Base-by-base conservation (phyloP, 1,140 invertebrate genomes). In the Euwallacea similis region DNA sequence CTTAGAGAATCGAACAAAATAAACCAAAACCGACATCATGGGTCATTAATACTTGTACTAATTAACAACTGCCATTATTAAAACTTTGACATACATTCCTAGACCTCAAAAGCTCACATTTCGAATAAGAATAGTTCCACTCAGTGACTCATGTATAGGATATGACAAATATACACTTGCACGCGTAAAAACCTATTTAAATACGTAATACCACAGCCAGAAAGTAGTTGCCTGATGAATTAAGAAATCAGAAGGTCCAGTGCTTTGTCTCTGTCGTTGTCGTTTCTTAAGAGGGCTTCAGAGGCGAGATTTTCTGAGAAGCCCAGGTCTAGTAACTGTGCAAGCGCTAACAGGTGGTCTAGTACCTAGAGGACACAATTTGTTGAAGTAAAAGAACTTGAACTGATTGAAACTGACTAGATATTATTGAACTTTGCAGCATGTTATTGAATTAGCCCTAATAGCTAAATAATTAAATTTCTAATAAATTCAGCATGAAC, bases 251-350 rank as follows among this genome's bases (percentile, higher is more conserved):
- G 84, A 80, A 89, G 88, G 82, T 96, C 93, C 75, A 96, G 84
- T 42, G 93, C 93, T 83, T 92, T 93, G 77, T 96, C 93, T 76
- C 90, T 87, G 83, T 95, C 91, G 78, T 93, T 91, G 79, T 93
- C 86, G 78, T 89, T 89, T 77, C 89, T 88, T 8, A 91, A 79
- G 21, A 96, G 83, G 43, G 93, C 93, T 66, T 87, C 85, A 0
- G 88, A 89, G 13, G 92, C 91, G 76, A 87, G 85, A 42, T 87
- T 86, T 83, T 94, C 91, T 0, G 89, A 83, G 81, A 96, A 96
- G 16, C 93, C 93, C 47, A 96, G 84, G 79, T 93, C 91, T 81
- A 90, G 87, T 46, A 96, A 83, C 76, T 93, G 91, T 55, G 87
- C 86, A 71, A 85, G 83, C 76, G 82, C 87, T 80, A 86, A 86